Base-by-base conservation (phyloP, 2,888 invertebrate species). In the Ochlodes sylvanus region DNA sequence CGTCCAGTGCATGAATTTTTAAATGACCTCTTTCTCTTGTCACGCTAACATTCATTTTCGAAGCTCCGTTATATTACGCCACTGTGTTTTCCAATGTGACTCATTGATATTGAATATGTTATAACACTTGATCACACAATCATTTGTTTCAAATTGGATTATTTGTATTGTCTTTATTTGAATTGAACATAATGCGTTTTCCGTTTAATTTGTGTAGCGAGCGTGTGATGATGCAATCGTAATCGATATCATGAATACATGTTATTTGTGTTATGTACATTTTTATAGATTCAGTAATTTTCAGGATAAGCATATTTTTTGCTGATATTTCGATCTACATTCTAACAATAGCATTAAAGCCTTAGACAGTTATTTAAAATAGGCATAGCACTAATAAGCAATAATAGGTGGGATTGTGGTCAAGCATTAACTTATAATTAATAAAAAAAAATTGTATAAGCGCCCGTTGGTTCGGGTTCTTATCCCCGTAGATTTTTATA, bases 11-110 rank as follows among this genome's bases (percentile, higher is more conserved):
- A 17, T 47, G 9, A 17, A 17, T 47, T 41, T 57, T 55, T 41
- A 41, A 10, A 57, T 57, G 41, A 57, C 41, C 41, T 57, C 57
- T 41, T 57, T 57, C 7, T 41, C 19, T 47, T 47, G 17, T 47
- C 44, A 17, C 17, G 17, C 15, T 17, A 7, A 10, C 44, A 47
- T n/a, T 15, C 44, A 15, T 47, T 47, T 47, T 47, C 44, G 38
- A 56, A 15, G 38, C 15, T 38, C 56, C 38, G 38, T 56, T 56
- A 60, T 5, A 15, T 60, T 47, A 47, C 17, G 44, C 6, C 44
- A 47, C n/a, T 15, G 44, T 44, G 42, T 47, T 47, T 47, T 15
- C 15, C 7, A 17, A 47, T 47, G 17, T 47, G 44, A 47, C 44
- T 47, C 44, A 47, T 17, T 7, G 15, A 12, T 47, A 47, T 47